Evolutionary conservation across 1,140 invertebrate genomes (phyloP).

Genomic region (Holotrichia oblita): DNA sequence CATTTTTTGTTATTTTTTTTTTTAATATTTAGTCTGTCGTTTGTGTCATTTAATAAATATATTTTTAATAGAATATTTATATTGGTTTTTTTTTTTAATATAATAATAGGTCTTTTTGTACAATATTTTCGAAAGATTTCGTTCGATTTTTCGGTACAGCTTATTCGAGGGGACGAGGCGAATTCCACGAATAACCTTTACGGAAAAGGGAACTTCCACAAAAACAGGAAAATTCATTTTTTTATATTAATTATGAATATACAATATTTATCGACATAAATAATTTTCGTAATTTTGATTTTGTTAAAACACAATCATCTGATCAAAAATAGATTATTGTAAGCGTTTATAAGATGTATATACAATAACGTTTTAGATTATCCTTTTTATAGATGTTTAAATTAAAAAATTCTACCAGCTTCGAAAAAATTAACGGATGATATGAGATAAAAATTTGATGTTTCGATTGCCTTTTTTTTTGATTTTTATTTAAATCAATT

Average conservation of each 20-base stretch:
- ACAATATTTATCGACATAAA: background rate
- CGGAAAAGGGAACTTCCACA: too few relatives aligned
- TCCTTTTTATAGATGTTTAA: too few relatives aligned
- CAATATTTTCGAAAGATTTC: background rate
- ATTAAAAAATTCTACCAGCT: too few relatives aligned
- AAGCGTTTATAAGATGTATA: background rate
- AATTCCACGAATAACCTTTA: too few relatives aligned
- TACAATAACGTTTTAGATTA: too few relatives aligned
- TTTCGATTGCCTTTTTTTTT: too few relatives aligned
- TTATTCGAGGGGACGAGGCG: too few relatives aligned
- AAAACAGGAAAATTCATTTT: too few relatives aligned
- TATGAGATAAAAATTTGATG: too few relatives aligned
- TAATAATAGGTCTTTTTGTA: background rate
- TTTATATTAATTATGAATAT: background rate
- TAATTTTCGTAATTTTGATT: slow-evolving; percentile 8
- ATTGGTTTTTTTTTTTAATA: background rate
- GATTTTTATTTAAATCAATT: too few relatives aligned
- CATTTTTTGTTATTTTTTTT: background rate
- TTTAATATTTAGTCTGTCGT: background rate
- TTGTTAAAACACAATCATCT: slow-evolving; percentile 8
- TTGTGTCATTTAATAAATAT: background rate
- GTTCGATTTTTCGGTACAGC: too few relatives aligned
- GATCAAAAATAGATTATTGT: background rate
- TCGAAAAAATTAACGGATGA: too few relatives aligned
- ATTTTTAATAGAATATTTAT: slow-evolving; percentile 11